Percentiles rank a stretch among this genome's conserved stretches.
phyloP scores from a whole-genome alignment of 1,140 invertebrate species.

The Brachionus manjavacas region DNA sequence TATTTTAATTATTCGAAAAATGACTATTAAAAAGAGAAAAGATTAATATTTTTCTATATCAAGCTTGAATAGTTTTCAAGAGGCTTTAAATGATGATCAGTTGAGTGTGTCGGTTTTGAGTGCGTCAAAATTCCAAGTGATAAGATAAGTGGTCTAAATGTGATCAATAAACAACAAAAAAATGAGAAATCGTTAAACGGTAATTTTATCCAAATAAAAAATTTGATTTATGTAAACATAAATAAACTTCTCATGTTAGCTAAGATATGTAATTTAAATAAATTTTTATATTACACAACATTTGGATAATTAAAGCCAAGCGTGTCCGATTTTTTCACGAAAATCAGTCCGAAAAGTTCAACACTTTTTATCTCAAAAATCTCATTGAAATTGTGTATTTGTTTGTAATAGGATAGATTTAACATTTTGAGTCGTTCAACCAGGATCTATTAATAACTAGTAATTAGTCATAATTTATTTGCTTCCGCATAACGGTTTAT shows the following conservation, averaged over 20 bases:
- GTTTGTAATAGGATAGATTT: background rate
- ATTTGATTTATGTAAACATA: background rate
- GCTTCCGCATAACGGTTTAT: background rate
- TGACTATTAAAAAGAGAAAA: no score
- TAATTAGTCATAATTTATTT: background rate
- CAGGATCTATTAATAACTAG: background rate
- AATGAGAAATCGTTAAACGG: background rate
- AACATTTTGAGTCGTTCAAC: background rate
- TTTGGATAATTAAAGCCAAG: background rate
- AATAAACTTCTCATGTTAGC: background rate
- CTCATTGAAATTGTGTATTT: background rate
- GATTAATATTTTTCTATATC: background rate
- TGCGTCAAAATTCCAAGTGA: background rate
- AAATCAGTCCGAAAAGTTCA: background rate
- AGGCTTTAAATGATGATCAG: background rate
- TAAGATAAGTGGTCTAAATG: background rate
- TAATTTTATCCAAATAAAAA: background rate
- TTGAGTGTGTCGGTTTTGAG: background rate
- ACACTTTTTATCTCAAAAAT: background rate
- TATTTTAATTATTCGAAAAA: no score
- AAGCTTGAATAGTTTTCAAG: background rate
- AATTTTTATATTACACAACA: background rate
- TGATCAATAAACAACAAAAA: background rate
- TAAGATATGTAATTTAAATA: background rate
- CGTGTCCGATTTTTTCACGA: background rate